Evolutionary conservation across 2,888 invertebrate genomes (phyloP).

Genomic region (Tiliacea citrago): DNA sequence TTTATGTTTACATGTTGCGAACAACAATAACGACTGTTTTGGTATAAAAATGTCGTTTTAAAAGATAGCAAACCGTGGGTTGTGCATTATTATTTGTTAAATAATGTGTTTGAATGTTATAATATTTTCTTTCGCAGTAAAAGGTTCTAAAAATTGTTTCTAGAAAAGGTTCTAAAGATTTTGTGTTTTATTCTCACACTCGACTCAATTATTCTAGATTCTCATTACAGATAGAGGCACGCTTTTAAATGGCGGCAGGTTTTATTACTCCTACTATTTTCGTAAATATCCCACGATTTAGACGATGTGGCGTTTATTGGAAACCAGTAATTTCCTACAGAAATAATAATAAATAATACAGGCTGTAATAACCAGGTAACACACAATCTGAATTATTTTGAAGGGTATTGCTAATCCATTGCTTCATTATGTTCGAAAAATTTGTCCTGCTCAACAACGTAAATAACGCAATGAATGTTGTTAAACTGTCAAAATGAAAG

Average conservation of each 20-base stretch:
- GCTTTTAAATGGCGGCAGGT: not conserved
- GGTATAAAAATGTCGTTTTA: constrained; percentile 57
- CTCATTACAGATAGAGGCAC: not conserved
- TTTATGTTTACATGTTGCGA: constrained; percentile 54
- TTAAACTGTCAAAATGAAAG: no score
- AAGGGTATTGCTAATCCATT: no score
- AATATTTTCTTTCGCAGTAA: not conserved
- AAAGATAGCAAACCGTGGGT: constrained; percentile 38
- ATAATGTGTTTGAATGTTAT: not conserved
- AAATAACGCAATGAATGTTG: no score
- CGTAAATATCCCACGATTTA: not conserved
- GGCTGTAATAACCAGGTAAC: no score
- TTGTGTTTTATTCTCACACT: not conserved
- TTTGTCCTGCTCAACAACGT: no score
- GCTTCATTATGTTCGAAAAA: no score
- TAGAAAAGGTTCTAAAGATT: not conserved
- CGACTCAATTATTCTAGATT: constrained; percentile 9
- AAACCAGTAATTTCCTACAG: no score
- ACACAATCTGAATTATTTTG: no score
- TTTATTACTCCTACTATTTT: not conserved
- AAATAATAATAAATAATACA: no score
- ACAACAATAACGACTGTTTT: constrained; percentile 58
- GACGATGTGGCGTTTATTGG: no score
- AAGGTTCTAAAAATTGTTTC: not conserved
- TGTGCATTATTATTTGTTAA: constrained; percentile 9